Conservation (phyloP, 2,797 vertebrate species). For the Chlorospingus flavigularis region DNA sequence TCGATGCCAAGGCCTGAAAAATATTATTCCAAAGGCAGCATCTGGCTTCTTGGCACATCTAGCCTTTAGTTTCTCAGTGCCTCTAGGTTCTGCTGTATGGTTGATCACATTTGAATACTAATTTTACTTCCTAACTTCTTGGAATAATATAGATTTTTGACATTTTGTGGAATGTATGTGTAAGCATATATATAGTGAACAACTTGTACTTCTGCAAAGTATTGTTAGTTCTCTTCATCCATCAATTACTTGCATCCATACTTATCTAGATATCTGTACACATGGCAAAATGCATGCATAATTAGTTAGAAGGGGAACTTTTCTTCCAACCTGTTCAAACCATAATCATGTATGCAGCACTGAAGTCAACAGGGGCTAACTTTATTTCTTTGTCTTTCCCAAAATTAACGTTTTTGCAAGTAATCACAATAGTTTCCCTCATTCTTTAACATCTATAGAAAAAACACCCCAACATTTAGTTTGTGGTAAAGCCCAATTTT, state of each 20-base stretch:
- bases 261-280: neutral
- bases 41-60: slow-evolving; percentile 73
- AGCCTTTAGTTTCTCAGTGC: slow-evolving; percentile 46
- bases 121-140: slow-evolving; percentile 41
- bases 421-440: neutral
- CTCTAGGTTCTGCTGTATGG: slow-evolving; percentile 32
- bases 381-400: neutral
- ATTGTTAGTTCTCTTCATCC: neutral
- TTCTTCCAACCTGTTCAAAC: neutral
- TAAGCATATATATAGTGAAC: neutral
- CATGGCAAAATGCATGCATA: neutral
- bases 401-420: neutral
- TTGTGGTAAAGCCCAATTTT: neutral
- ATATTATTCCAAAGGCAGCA: slow-evolving; percentile 70
- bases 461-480: neutral
- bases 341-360: neutral
- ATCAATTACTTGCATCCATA: neutral
- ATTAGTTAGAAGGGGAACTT: neutral
- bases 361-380: neutral
- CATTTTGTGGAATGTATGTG: neutral
- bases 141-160: slow-evolving; percentile 41
- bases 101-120: slow-evolving; percentile 41
- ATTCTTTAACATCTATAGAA: neutral
- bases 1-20: slow-evolving; percentile 58
- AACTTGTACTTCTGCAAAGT: neutral